Evolutionary conservation across 2,797 vertebrate genomes (phyloP).

Genomic region (Pampus argenteus): DNA sequence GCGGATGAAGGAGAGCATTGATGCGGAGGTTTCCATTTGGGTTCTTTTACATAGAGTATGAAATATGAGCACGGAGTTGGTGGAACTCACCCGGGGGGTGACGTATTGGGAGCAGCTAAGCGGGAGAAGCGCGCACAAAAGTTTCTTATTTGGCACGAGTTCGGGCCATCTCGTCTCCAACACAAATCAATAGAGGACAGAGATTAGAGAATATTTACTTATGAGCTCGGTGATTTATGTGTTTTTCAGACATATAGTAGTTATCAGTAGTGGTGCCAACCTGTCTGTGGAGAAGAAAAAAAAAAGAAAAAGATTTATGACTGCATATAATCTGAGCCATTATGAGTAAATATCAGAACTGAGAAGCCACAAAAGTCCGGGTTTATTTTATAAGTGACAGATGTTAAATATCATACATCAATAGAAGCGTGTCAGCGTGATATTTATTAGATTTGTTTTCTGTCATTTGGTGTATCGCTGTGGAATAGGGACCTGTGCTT

Average conservation of each 20-base stretch:
- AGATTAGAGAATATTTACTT: conserved; percentile 56
- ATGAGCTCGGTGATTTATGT: conserved; percentile 52
- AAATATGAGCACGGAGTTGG: conserved; percentile 44
- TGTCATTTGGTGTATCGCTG: conserved; percentile 3
- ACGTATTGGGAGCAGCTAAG: conserved; percentile 30
- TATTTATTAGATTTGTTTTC: conserved; percentile 16
- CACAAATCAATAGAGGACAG: conserved; percentile 62
- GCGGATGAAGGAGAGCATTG: conserved; percentile 61
- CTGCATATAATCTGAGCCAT: conserved; percentile 49
- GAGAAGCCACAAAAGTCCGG: conserved; percentile 52
- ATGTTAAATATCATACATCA: conserved; percentile 53
- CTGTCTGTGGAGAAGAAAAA: conserved; percentile 15
- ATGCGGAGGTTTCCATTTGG: conserved; percentile 54
- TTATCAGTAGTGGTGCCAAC: conserved; percentile 41
- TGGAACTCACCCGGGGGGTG: conserved; percentile 22
- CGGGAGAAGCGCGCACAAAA: conserved; percentile 17
- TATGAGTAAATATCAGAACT: conserved; percentile 48
- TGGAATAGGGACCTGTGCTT: neutral
- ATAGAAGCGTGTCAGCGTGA: conserved; percentile 4
- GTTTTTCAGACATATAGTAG: conserved; percentile 48
- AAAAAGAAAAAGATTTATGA: conserved; percentile 42
- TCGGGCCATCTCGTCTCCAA: conserved; percentile 47
- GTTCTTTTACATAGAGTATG: conserved; percentile 34
- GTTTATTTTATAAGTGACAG: conserved; percentile 55
- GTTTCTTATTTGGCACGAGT: conserved; percentile 44